A percentile compares a stretch with the other conserved stretches of the same genome.
Evolutionary conservation across 2,797 vertebrate species (phyloP).

Genomic region (Pseudochaenichthys georgianus): DNA sequence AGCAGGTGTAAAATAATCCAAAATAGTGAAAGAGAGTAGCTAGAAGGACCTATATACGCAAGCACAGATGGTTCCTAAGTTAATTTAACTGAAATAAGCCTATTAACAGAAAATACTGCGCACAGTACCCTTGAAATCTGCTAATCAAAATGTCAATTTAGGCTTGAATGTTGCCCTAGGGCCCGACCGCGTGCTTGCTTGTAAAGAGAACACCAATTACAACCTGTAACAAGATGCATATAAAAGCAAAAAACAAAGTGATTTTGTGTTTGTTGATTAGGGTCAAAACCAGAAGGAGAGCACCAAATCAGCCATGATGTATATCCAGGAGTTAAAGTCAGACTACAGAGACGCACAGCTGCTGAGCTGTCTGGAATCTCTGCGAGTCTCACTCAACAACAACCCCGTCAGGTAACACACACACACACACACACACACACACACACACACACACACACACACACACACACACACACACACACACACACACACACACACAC

Average conservation of each 20-base stretch:
- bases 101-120: slow-evolving; percentile 31
- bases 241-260: slow-evolving; percentile 3
- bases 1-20: slow-evolving; percentile 29
- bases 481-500: slow-evolving; percentile 10
- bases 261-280: slow-evolving; percentile 69
- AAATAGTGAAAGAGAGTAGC: slow-evolving; percentile 10
- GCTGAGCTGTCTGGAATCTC: slow-evolving; percentile 90
- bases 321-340: slow-evolving; percentile 91
- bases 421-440: too few relatives aligned
- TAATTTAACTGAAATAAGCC: slow-evolving; percentile 53
- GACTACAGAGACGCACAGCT: slow-evolving; percentile 86
- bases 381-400: slow-evolving; percentile 93
- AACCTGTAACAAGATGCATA: slow-evolving; percentile 12
- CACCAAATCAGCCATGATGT: slow-evolving; percentile 89
- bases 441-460: too few relatives aligned
- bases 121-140: slow-evolving; percentile 21
- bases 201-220: slow-evolving; percentile 37
- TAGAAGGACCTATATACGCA: slow-evolving; percentile 26
- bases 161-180: slow-evolving; percentile 26
- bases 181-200: slow-evolving; percentile 23
- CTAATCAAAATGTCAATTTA: slow-evolving; percentile 38
- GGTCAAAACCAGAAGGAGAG: slow-evolving; percentile 92
- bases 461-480: too few relatives aligned
- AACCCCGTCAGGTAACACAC: slow-evolving; percentile 92
- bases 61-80: slow-evolving; percentile 46